Percentiles rank a stretch among this genome's conserved stretches.
Conservation (phyloP, 92 coral and sea anemone species). For the Phenganax marumi region DNA sequence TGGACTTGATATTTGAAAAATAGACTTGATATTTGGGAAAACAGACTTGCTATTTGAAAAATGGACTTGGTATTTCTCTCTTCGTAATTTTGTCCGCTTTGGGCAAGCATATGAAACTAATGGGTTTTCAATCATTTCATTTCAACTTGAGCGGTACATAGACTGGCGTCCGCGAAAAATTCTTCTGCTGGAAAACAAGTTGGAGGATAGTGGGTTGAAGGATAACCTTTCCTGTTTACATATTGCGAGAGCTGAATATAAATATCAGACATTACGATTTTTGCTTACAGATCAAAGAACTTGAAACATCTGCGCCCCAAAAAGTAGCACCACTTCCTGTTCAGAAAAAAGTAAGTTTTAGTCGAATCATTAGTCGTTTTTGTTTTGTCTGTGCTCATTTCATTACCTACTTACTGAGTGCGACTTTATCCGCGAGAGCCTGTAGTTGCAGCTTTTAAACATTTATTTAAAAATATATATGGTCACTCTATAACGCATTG, state of each 20-base stretch:
- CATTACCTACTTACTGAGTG: background rate
- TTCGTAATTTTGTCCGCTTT: too few species aligned
- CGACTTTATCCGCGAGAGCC: background rate
- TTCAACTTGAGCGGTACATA: too few species aligned
- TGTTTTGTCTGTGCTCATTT: background rate
- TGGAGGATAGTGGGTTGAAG: background rate
- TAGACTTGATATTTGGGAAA: too few species aligned
- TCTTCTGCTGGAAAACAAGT: too few species aligned
- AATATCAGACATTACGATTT: background rate
- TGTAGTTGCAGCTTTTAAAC: too few species aligned
- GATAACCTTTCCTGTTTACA: background rate
- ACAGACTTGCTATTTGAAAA: too few species aligned
- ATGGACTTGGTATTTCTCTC: too few species aligned
- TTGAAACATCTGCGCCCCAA: conserved; percentile 70
- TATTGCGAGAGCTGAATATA: background rate
- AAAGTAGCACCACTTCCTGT: conserved; percentile 68
- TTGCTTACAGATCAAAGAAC: conserved; percentile 77
- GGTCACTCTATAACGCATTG: too few species aligned
- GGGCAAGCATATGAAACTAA: too few species aligned
- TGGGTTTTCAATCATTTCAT: background rate
- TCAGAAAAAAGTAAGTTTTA: conserved; percentile 66
- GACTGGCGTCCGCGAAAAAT: too few species aligned
- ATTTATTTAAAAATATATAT: too few species aligned
- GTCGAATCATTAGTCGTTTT: background rate
- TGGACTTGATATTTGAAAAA: too few species aligned